Conservation (phyloP, 2,797 vertebrate genomes). For the Cygnus olor region DNA sequence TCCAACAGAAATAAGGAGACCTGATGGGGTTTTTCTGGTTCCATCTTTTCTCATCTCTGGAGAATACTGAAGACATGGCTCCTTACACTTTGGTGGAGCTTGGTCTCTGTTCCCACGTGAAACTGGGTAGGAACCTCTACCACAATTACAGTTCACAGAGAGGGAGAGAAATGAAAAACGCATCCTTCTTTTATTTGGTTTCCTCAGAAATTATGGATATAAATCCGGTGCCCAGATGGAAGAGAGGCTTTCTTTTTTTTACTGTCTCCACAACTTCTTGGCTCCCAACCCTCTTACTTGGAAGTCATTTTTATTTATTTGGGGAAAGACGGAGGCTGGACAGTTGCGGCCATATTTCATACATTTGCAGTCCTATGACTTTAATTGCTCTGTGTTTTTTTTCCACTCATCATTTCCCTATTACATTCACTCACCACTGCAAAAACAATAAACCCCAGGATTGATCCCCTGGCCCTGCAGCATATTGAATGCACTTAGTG, state of each 20-base stretch:
- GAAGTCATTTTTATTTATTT: slow-evolving; percentile 22
- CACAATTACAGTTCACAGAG: slow-evolving; percentile 37
- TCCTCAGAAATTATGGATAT: slow-evolving; percentile 43
- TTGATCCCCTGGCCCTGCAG: not conserved
- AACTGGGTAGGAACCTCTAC: slow-evolving; percentile 25
- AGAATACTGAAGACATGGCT: not conserved
- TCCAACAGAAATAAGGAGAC: slow-evolving; percentile 50
- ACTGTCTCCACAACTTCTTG: slow-evolving; percentile 23
- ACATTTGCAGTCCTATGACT: not conserved
- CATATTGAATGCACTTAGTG: not conserved
- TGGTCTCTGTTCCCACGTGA: not conserved
- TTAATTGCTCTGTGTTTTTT: not conserved
- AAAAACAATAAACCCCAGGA: slow-evolving; percentile 20
- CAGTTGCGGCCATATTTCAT: not conserved
- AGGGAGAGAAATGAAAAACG: slow-evolving; percentile 32
- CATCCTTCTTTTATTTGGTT: slow-evolving; percentile 26
- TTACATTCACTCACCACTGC: not conserved
- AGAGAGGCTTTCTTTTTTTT: not conserved
- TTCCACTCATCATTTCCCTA: not conserved
- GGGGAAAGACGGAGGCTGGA: slow-evolving; percentile 25
- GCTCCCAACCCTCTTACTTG: not conserved
- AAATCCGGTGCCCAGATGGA: slow-evolving; percentile 41
- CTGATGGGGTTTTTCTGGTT: slow-evolving; percentile 28
- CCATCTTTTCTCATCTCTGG: not conserved
- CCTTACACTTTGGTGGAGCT: not conserved